Conservation (phyloP, 2,113 vertebrate species). For the Agapornis roseicollis region DNA sequence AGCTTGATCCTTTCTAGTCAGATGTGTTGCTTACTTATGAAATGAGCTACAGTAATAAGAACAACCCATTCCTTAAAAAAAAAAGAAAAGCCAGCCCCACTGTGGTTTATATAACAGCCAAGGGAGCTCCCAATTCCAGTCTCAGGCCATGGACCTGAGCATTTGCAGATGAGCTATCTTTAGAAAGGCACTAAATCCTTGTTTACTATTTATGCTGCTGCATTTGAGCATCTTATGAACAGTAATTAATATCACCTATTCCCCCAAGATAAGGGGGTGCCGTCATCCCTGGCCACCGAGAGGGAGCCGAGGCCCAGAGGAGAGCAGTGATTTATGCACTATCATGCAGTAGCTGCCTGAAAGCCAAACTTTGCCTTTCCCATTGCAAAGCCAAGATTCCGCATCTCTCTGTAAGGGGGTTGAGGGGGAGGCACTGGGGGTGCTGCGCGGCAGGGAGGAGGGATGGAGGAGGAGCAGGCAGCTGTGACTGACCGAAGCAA, state of each 20-base stretch:
- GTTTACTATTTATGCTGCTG: background rate
- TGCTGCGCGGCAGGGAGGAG: background rate
- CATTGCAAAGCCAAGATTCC: background rate
- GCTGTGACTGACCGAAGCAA: conserved; percentile 4
- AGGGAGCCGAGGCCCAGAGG: conserved; percentile 2
- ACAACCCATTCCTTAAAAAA: background rate
- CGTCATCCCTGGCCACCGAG: accelerated
- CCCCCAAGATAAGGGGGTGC: background rate
- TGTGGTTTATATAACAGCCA: conserved; percentile 15
- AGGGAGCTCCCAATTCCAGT: background rate
- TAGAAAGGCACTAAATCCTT: background rate
- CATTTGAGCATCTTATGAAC: background rate
- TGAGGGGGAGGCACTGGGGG: background rate
- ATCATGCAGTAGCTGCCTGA: conserved; percentile 8
- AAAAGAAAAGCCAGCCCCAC: background rate
- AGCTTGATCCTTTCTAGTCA: conserved; percentile 8
- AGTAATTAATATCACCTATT: background rate
- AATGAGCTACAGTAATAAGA: conserved; percentile 36
- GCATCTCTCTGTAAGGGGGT: background rate
- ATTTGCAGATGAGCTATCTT: conserved; percentile 3
- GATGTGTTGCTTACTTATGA: conserved; percentile 6
- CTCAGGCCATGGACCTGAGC: background rate
- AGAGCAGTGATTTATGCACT: background rate
- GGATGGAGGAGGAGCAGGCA: background rate
- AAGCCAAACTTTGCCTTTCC: background rate